Percentiles rank a stretch among this genome's conserved stretches.
These are phyloP conservation scores for Chloropsis hardwickii DNA, from an alignment of 2,113 vertebrate genomes.

Conservation along the genomic window DNA sequence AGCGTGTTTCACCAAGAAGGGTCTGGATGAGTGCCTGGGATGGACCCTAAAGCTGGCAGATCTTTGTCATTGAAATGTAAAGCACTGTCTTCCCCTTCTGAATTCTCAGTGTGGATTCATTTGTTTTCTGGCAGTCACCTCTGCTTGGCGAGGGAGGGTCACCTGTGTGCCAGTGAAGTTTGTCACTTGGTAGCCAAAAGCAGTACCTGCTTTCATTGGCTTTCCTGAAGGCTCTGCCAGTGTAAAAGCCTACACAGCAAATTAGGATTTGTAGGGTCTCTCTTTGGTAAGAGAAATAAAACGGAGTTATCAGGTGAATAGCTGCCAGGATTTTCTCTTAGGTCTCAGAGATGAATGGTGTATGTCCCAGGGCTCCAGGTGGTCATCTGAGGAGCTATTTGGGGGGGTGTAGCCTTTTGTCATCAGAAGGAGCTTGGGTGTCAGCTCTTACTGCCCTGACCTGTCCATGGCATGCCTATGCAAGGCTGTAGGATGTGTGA, in stretches of 20 bases:
- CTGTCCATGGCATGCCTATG: accelerated
- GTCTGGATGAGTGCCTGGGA: not conserved
- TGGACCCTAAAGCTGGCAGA: not conserved
- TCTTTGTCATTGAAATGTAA: not conserved
- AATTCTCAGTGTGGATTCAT: not conserved
- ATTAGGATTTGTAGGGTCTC: not conserved
- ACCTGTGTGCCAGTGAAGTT: not conserved
- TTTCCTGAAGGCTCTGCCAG: not conserved
- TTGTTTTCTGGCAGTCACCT: not conserved
- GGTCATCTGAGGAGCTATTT: not conserved
- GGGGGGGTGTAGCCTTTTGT: not conserved
- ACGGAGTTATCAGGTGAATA: not conserved
- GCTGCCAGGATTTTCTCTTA: not conserved
- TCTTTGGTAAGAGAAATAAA: not conserved
- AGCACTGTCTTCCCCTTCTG: not conserved
- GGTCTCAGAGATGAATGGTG: not conserved
- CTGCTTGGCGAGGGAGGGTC: accelerated
- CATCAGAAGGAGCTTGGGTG: not conserved
- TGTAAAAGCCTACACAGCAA: not conserved
- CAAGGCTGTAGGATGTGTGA: not conserved
- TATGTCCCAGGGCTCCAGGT: not conserved
- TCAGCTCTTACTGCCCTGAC: not conserved
- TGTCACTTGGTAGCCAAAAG: not conserved
- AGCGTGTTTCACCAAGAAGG: not conserved
- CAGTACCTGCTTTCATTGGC: not conserved